A percentile compares a stretch with the other conserved stretches of the same genome.
Evolutionary conservation across 2,113 vertebrate genomes (phyloP).

Genomic region (Passerina amoena): DNA sequence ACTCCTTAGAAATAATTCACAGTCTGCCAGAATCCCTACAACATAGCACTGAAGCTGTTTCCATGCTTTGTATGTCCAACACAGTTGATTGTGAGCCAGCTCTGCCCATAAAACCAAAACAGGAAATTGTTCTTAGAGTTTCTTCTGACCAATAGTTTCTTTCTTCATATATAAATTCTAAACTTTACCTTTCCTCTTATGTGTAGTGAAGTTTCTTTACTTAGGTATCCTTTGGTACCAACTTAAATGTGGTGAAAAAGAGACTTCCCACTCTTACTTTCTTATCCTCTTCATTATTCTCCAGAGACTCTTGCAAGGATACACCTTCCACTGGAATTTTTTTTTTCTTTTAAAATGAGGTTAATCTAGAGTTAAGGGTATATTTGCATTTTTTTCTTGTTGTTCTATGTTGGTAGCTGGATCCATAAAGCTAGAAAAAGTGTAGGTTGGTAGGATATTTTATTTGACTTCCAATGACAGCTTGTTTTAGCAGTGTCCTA

Average conservation of each 20-base stretch:
- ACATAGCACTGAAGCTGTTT: neutral
- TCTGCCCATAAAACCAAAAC: neutral
- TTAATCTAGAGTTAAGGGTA: neutral
- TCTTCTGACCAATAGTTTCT: neutral
- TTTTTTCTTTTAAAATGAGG: neutral
- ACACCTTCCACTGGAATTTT: neutral
- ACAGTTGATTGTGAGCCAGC: neutral
- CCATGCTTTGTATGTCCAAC: neutral
- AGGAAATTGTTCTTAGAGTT: neutral
- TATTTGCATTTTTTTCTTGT: neutral
- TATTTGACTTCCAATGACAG: neutral
- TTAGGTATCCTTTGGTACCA: neutral
- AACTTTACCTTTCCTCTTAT: neutral
- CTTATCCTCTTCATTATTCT: neutral
- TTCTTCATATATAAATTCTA: neutral
- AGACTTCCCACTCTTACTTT: neutral
- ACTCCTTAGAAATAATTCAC: neutral
- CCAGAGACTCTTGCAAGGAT: neutral
- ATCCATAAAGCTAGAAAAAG: neutral
- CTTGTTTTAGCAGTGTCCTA: neutral
- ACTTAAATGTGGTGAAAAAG: neutral
- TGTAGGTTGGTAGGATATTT: neutral
- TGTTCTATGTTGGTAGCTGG: neutral
- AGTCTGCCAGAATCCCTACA: neutral
- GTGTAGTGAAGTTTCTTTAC: neutral